These are phyloP conservation scores for Heteromyza rotundicornis DNA, from an alignment of 2,888 invertebrate genomes.

Conservation along the genomic window DNA sequence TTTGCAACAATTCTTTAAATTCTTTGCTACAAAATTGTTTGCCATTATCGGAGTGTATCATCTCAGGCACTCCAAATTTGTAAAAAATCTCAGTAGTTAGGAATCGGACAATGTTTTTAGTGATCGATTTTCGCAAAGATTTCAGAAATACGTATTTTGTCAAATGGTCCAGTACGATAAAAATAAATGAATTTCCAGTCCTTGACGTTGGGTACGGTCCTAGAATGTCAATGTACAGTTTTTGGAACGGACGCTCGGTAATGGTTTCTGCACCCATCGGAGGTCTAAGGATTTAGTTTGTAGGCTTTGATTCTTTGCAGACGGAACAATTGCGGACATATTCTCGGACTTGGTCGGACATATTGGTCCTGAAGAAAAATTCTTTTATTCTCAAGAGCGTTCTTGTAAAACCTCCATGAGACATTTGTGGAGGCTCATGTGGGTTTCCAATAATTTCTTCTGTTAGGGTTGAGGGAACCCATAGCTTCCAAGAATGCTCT, in stretches of 20 bases:
- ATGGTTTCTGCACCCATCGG: slow-evolving; percentile 10
- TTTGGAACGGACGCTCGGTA: slow-evolving; percentile 17
- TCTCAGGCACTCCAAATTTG: background rate
- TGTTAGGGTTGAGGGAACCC: background rate
- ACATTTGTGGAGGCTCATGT: slow-evolving; percentile 10
- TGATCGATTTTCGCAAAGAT: background rate
- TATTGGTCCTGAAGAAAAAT: slow-evolving; percentile 10
- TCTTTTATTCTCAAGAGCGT: slow-evolving; percentile 11
- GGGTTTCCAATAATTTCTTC: background rate
- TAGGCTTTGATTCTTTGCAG: slow-evolving; percentile 13
- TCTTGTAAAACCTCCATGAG: slow-evolving; percentile 14
- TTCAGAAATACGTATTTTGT: background rate
- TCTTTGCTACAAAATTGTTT: background rate
- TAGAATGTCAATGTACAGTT: slow-evolving; percentile 16
- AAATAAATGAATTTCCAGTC: too few species aligned
- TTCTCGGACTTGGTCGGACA: background rate
- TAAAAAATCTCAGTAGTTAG: background rate
- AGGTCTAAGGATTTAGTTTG: slow-evolving; percentile 9
- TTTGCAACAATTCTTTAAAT: background rate
- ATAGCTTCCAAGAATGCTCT: background rate
- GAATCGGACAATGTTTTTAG: background rate
- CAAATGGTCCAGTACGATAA: too few species aligned
- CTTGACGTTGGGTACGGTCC: slow-evolving; percentile 1
- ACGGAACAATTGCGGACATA: slow-evolving; percentile 6
- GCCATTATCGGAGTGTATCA: background rate